Percentiles rank a stretch among this genome's conserved stretches.
phyloP scores from a whole-genome alignment of 2,113 vertebrate species.

The Macquaria ambigua region DNA sequence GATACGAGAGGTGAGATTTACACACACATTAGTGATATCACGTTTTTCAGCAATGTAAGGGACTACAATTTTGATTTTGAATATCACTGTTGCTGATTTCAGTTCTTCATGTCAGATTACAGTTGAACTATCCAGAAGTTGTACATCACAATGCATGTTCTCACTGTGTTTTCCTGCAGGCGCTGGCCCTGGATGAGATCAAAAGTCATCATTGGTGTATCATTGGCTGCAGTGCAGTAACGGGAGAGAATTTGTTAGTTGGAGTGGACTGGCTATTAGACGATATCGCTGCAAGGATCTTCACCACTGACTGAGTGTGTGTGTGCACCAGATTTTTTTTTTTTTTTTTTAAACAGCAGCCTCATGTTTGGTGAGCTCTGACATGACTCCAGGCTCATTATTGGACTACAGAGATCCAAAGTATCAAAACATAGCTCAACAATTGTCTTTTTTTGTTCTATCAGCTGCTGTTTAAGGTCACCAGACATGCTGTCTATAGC shows the following conservation, averaged over 20 bases:
- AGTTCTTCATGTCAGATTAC: background rate
- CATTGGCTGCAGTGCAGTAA: slow-evolving; percentile 91
- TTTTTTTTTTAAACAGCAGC: background rate
- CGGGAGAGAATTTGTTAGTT: slow-evolving; percentile 88
- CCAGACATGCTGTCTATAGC: background rate
- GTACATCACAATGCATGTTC: background rate
- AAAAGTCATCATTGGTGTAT: slow-evolving; percentile 94
- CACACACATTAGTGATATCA: accelerated
- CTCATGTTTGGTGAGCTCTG: background rate
- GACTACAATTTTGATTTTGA: too few relatives aligned
- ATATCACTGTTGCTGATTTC: background rate
- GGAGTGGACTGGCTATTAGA: slow-evolving; percentile 90
- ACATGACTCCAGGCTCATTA: background rate
- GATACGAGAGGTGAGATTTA: slow-evolving; percentile 86
- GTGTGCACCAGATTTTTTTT: background rate
- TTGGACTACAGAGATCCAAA: background rate
- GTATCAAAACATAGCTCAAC: background rate
- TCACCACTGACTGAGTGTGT: slow-evolving; percentile 78
- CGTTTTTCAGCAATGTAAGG: background rate
- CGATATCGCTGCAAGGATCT: slow-evolving; percentile 83
- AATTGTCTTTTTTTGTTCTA: background rate
- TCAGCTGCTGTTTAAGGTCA: background rate
- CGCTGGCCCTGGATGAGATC: slow-evolving; percentile 87
- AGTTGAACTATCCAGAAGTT: background rate
- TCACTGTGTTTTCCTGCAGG: slow-evolving; percentile 73